Conservation (phyloP, 2,797 vertebrate genomes). For the Arremon brunneinucha region DNA sequence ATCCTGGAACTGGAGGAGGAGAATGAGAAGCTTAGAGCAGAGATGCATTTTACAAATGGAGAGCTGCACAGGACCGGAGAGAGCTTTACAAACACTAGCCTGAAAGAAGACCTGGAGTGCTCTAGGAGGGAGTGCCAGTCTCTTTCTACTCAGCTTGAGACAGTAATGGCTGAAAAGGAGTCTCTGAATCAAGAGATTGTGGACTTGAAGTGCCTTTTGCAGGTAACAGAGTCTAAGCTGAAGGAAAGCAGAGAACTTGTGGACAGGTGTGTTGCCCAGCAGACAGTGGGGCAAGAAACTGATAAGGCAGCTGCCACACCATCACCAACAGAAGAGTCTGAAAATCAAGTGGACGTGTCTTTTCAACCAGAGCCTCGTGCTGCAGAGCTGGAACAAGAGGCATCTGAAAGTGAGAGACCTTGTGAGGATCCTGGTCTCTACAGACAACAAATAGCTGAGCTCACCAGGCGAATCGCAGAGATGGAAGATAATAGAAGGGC, state of each 20-base stretch:
- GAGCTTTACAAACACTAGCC: neutral
- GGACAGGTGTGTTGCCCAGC: neutral
- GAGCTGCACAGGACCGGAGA: neutral
- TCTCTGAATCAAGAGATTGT: slow-evolving; percentile 75
- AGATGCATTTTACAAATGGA: slow-evolving; percentile 46
- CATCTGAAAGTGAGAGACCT: neutral
- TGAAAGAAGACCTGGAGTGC: slow-evolving; percentile 74
- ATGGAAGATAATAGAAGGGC: slow-evolving; percentile 60
- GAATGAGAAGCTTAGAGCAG: slow-evolving; percentile 84
- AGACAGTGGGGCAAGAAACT: slow-evolving; percentile 1
- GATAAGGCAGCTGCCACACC: slow-evolving; percentile 41
- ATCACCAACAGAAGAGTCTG: slow-evolving; percentile 30
- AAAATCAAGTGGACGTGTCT: neutral
- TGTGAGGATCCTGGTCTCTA: slow-evolving; percentile 32
- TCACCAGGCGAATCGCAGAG: slow-evolving; percentile 59
- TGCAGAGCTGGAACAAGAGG: neutral
- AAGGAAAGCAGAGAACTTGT: slow-evolving; percentile 14
- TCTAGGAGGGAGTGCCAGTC: slow-evolving; percentile 68
- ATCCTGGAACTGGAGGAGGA: slow-evolving; percentile 95
- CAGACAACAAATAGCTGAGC: slow-evolving; percentile 57
- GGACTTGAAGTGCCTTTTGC: slow-evolving; percentile 73
- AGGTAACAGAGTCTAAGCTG: slow-evolving; percentile 38
- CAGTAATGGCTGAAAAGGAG: slow-evolving; percentile 75
- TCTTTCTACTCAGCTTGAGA: slow-evolving; percentile 77
- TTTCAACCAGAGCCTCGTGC: neutral